Conservation (phyloP, 2,888 invertebrate species). For the Apantesis nais region DNA sequence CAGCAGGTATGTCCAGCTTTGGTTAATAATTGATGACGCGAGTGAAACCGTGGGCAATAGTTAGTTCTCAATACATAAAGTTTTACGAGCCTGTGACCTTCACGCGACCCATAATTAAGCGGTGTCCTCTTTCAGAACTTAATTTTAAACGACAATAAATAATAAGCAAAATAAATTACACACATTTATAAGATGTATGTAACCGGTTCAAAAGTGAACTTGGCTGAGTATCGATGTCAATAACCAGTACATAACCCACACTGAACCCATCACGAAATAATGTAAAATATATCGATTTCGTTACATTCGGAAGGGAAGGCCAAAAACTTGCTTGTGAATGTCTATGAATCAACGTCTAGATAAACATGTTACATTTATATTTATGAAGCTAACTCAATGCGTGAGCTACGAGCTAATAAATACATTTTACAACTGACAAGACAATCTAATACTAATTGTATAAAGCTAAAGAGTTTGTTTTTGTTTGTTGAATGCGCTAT, state of each 20-base stretch:
- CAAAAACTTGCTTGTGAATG: background rate
- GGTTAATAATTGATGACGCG: no score
- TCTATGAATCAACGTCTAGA: background rate
- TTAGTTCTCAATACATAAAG: background rate
- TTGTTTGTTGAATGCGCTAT: no score
- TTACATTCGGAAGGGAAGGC: background rate
- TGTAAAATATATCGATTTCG: background rate
- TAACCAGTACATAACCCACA: slow-evolving; percentile 4
- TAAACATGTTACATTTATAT: background rate
- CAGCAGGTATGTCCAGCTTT: no score
- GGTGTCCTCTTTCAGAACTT: background rate
- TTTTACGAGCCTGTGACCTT: background rate
- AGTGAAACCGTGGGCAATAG: no score
- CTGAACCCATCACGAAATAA: background rate
- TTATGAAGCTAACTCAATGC: background rate
- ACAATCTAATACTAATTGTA: no score
- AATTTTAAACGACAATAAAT: background rate
- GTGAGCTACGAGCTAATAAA: no score
- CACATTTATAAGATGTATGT: slow-evolving; percentile 1
- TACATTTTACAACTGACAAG: no score
- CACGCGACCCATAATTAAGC: background rate
- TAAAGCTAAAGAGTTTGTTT: no score
- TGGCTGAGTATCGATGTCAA: slow-evolving; percentile 12
- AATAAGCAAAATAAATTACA: background rate
- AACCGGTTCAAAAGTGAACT: slow-evolving; percentile 34